Percentiles rank a stretch among this genome's conserved stretches.
These are phyloP conservation scores for Cheilosia soror DNA, from an alignment of 2,888 invertebrate genomes.

Conservation along the genomic window DNA sequence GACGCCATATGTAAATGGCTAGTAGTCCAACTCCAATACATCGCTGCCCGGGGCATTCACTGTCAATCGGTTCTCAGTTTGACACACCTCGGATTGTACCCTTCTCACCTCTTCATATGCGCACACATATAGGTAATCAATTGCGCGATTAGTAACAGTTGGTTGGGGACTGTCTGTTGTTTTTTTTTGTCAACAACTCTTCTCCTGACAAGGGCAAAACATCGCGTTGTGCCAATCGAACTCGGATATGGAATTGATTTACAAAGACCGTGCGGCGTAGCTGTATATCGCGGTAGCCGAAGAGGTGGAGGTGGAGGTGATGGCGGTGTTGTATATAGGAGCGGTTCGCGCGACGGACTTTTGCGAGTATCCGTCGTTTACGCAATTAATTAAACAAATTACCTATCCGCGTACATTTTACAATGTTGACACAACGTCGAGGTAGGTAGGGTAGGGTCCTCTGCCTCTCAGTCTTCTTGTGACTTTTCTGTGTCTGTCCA, in stretches of 20 bases:
- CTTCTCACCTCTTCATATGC: constrained; percentile 32
- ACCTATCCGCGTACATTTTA: constrained; percentile 66
- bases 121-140: constrained; percentile 47
- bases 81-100: constrained; percentile 61
- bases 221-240: constrained; percentile 70
- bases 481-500: constrained; percentile 64
- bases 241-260: constrained; percentile 76
- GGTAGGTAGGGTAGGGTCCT: constrained; percentile 25
- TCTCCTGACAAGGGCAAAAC: constrained; percentile 69
- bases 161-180: constrained; percentile 4
- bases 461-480: constrained; percentile 40
- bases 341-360: constrained; percentile 60
- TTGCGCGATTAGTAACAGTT: constrained; percentile 58
- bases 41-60: constrained; percentile 48
- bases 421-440: constrained; percentile 61
- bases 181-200: constrained; percentile 57
- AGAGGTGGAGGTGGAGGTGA: not conserved
- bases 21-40: constrained; percentile 38
- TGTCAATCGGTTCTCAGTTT: constrained; percentile 62
- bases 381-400: constrained; percentile 78
- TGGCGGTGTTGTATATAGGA: constrained; percentile 46
- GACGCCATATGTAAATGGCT: constrained; percentile 37
- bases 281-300: constrained; percentile 4
- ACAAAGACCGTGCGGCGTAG: constrained; percentile 59
- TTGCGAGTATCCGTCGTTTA: constrained; percentile 71